Evolutionary conservation across 1,140 invertebrate species (phyloP).

Genomic region (Bursaphelenchus mucronatus): DNA sequence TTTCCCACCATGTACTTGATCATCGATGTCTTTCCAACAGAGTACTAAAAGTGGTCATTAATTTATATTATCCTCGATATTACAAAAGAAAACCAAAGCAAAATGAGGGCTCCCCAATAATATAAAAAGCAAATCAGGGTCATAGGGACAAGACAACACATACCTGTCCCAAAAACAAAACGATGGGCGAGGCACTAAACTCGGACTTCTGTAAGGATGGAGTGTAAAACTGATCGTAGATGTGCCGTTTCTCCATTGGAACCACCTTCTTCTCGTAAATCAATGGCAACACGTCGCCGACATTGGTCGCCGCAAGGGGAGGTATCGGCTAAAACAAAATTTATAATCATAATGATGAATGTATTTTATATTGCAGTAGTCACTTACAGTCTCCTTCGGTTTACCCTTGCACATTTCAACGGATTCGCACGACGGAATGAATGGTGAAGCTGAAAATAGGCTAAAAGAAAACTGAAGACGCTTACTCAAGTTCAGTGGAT

Average conservation of each 20-base stretch:
- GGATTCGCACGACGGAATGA: too few relatives aligned
- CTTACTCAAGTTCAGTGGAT: too few relatives aligned
- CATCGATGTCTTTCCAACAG: conserved; percentile 65
- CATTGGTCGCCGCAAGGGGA: conserved; percentile 12
- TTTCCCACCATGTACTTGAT: conserved; percentile 54
- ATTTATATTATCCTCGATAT: not conserved
- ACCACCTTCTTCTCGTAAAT: conserved; percentile 57
- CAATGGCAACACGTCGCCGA: conserved; percentile 23
- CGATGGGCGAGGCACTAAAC: conserved; percentile 65
- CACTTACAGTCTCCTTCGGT: too few relatives aligned
- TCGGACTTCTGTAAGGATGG: conserved; percentile 63
- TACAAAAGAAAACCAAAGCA: not conserved
- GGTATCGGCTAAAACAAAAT: conserved; percentile 10
- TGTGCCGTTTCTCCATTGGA: conserved; percentile 64
- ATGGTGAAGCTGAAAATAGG: too few relatives aligned
- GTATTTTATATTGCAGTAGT: too few relatives aligned
- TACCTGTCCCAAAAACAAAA: conserved; percentile 63
- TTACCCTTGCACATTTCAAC: too few relatives aligned
- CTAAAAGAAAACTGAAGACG: too few relatives aligned
- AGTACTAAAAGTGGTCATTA: conserved; percentile 52
- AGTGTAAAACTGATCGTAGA: conserved; percentile 65
- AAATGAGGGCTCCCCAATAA: too few relatives aligned
- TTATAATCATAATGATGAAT: too few relatives aligned
- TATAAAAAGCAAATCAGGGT: not conserved
- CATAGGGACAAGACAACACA: too few relatives aligned